Evolutionary conservation across 92 coral and sea anemone genomes (phyloP), one percentile per base, ranked within the genome.

Genomic region (Phymanthus crucifer): DNA sequence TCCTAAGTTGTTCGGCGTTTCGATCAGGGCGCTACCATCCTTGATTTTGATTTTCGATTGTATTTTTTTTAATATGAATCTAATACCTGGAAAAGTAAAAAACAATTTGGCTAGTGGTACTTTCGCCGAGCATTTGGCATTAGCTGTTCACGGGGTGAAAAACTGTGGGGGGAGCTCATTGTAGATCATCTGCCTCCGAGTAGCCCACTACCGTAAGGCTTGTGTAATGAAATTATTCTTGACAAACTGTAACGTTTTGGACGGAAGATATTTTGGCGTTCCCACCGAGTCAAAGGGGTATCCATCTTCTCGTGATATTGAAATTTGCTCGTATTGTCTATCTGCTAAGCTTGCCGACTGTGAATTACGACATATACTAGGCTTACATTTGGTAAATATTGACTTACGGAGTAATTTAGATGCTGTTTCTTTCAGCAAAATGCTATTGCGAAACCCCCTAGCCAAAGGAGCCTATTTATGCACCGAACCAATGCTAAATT

Each of bases 31-130:
- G 83, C 80, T 71, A 81, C 79, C 81, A 84, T 84, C 82, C 81
- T 83, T 77, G 76, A 84, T 86, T 77, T 77, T 86, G 77, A 89
- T 83, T 81, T 83, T 91, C 73, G 89, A 86, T 89, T 89, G 83
- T 86, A n/a, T 78, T 89, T 79, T 83, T 75, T 36, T 80, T 80
- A 67, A 40, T 77, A 33, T 73, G 40, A 48, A 84, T 78, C 82
- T 80, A 32, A 74, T 72, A 75, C 89, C 80, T 37, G 32, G 66
- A 83, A 83, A 78, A 80, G 66, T 50, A 12, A 57, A 68, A 69
- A 74, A 71, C 77, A 71, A 65, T 57, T 82, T 26, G 66, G 86
- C 71, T 37, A 32, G 9, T 46, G 72, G 32, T 82, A 31, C 84
- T 74, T 65, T 18, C 26, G 43, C 27, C 32, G 50, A 82, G 73